phyloP scores from a whole-genome alignment of 2,888 invertebrate species.

The Drosophila neonasuta region DNA sequence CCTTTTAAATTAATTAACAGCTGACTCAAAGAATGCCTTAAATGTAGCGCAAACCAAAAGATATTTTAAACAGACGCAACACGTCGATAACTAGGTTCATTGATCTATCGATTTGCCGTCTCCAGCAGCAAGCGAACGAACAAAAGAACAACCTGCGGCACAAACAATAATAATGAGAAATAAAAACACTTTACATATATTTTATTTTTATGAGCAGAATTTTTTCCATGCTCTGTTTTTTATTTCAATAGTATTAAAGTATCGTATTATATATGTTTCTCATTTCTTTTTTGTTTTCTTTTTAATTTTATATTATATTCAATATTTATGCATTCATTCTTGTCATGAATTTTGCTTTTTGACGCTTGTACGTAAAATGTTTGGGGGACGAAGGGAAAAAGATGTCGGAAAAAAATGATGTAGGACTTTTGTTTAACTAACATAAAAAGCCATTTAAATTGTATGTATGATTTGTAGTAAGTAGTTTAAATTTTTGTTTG shows the following conservation, averaged over 20 bases:
- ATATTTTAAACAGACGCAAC: slow-evolving; percentile 5
- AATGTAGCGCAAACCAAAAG: slow-evolving; percentile 4
- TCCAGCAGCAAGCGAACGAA: background rate
- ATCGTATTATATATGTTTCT: slow-evolving; percentile 74
- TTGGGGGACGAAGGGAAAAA: slow-evolving; percentile 9
- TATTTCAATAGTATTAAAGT: slow-evolving; percentile 79
- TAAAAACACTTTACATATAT: slow-evolving; percentile 18
- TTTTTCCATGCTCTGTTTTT: slow-evolving; percentile 63
- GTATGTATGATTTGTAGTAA: slow-evolving; percentile 53
- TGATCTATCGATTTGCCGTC: slow-evolving; percentile 47
- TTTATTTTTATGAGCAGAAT: slow-evolving; percentile 66
- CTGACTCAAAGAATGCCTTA: slow-evolving; percentile 5
- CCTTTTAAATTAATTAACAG: slow-evolving; percentile 26
- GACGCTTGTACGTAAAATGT: slow-evolving; percentile 40
- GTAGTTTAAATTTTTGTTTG: slow-evolving; percentile 48
- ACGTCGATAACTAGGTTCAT: slow-evolving; percentile 43
- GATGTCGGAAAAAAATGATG: slow-evolving; percentile 30
- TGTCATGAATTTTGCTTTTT: slow-evolving; percentile 41
- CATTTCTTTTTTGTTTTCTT: slow-evolving; percentile 39
- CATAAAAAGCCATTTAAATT: slow-evolving; percentile 63
- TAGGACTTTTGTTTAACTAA: slow-evolving; percentile 57
- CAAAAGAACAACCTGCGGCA: slow-evolving; percentile 5
- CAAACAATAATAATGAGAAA: slow-evolving; percentile 1
- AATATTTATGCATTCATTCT: slow-evolving; percentile 64
- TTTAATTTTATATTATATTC: slow-evolving; percentile 61